Percentiles rank a stretch among this genome's conserved stretches.
Conservation (phyloP, 2,888 invertebrate species). For the Erebia aethiops region DNA sequence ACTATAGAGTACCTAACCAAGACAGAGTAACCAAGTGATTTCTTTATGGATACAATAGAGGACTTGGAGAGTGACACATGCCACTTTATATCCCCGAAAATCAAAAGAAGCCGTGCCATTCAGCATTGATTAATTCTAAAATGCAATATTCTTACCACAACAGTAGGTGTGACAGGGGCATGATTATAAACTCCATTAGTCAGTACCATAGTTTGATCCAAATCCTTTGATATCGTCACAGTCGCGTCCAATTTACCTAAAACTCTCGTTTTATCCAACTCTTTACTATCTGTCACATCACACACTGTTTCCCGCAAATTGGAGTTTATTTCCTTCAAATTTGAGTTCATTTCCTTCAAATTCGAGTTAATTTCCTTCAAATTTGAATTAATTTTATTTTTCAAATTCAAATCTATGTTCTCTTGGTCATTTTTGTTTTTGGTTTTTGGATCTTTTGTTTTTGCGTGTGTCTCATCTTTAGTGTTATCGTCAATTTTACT, state of each 20-base stretch:
- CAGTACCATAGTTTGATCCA: constrained; percentile 64
- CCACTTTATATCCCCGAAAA: too few relatives aligned
- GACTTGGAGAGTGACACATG: too few relatives aligned
- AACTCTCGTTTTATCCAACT: constrained; percentile 54
- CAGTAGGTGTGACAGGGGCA: constrained; percentile 54
- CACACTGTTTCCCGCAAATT: constrained; percentile 25
- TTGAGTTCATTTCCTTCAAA: constrained; percentile 11
- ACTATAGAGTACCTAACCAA: too few relatives aligned
- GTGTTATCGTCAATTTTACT: background rate
- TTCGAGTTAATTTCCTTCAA: constrained; percentile 15
- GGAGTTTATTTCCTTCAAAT: background rate
- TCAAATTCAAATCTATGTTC: background rate
- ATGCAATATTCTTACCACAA: constrained; percentile 52
- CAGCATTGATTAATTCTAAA: background rate
- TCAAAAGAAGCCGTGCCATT: too few relatives aligned
- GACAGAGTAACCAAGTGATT: too few relatives aligned
- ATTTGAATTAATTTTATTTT: constrained; percentile 6
- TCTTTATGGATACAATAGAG: too few relatives aligned
- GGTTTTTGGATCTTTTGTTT: background rate
- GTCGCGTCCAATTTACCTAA: constrained; percentile 44
- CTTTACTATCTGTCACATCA: constrained; percentile 24
- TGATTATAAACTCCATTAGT: constrained; percentile 61
- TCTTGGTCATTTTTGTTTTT: constrained; percentile 6
- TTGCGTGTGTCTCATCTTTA: background rate
- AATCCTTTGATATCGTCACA: constrained; percentile 44